Percentiles rank a stretch among this genome's conserved stretches.
phyloP scores from a whole-genome alignment of 2,113 vertebrate genomes.

The Seriola rivoliana region DNA sequence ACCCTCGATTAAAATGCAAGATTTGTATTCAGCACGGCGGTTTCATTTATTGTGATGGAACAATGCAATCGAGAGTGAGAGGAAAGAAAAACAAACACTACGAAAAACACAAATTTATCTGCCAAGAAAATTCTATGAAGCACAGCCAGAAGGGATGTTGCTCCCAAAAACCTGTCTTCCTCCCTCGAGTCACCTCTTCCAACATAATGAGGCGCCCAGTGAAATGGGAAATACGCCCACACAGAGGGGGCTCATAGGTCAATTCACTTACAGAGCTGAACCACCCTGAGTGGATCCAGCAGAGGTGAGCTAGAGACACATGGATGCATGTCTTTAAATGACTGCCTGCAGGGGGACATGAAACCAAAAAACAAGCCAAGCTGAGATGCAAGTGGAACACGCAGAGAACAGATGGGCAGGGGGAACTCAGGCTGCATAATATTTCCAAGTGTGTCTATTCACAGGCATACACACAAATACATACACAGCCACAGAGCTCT shows the following conservation, averaged over 20 bases:
- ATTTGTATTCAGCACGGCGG: slow-evolving; percentile 55
- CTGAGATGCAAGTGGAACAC: slow-evolving; percentile 63
- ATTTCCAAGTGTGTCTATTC: slow-evolving; percentile 30
- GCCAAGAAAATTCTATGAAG: slow-evolving; percentile 72
- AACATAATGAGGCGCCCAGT: slow-evolving; percentile 71
- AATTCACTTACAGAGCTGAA: slow-evolving; percentile 68
- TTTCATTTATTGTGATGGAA: slow-evolving; percentile 62
- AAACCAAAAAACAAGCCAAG: slow-evolving; percentile 66
- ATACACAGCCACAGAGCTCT: slow-evolving; percentile 13
- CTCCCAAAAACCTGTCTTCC: slow-evolving; percentile 66
- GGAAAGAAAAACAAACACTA: slow-evolving; percentile 62
- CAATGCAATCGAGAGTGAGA: slow-evolving; percentile 52
- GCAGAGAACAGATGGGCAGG: slow-evolving; percentile 68
- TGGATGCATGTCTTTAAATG: slow-evolving; percentile 71
- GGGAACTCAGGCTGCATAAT: slow-evolving; percentile 49
- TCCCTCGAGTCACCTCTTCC: slow-evolving; percentile 58
- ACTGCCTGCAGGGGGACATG: slow-evolving; percentile 68
- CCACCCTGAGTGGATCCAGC: slow-evolving; percentile 50
- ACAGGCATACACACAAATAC: neutral
- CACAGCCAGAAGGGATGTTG: slow-evolving; percentile 70
- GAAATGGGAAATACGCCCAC: slow-evolving; percentile 74
- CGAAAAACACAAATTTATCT: slow-evolving; percentile 53
- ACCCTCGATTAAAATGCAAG: slow-evolving; percentile 35
- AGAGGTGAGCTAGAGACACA: slow-evolving; percentile 70
- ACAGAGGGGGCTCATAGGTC: slow-evolving; percentile 66